phyloP scores from a whole-genome alignment of 2,113 vertebrate species.

The Recurvirostra avosetta region DNA sequence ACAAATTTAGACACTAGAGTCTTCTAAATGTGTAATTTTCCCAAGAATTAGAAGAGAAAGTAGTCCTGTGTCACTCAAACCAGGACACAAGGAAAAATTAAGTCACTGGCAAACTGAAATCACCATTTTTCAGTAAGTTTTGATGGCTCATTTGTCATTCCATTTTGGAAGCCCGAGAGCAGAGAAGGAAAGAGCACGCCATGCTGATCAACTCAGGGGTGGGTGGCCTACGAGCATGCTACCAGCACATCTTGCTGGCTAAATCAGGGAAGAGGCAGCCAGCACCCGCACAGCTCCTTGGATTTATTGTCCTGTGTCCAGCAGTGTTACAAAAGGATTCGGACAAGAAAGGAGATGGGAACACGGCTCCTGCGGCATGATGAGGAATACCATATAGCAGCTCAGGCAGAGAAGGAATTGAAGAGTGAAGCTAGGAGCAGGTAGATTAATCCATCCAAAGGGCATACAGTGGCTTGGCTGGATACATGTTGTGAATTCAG shows the following conservation, averaged over 20 bases:
- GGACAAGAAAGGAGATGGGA: neutral
- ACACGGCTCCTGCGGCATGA: neutral
- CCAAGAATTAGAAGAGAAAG: too few relatives aligned
- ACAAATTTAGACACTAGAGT: too few relatives aligned
- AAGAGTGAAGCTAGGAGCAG: neutral
- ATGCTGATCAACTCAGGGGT: neutral
- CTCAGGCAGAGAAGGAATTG: neutral
- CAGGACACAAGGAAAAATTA: neutral
- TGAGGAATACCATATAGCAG: neutral
- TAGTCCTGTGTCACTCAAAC: too few relatives aligned
- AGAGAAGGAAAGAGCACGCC: rapidly evolving
- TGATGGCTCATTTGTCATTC: neutral
- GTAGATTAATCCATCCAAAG: slow-evolving; percentile 15
- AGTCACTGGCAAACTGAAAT: neutral
- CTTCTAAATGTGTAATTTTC: too few relatives aligned
- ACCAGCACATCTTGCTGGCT: neutral
- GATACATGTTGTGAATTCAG: neutral
- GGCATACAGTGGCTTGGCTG: neutral
- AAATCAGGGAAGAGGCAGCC: neutral
- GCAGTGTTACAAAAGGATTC: neutral
- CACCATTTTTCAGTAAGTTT: neutral
- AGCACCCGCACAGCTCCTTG: neutral
- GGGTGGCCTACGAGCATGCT: neutral
- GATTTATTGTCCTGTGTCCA: neutral
- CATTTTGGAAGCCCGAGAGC: neutral